phyloP scores from a whole-genome alignment of 2,888 invertebrate species.

The Serripes groenlandicus region DNA sequence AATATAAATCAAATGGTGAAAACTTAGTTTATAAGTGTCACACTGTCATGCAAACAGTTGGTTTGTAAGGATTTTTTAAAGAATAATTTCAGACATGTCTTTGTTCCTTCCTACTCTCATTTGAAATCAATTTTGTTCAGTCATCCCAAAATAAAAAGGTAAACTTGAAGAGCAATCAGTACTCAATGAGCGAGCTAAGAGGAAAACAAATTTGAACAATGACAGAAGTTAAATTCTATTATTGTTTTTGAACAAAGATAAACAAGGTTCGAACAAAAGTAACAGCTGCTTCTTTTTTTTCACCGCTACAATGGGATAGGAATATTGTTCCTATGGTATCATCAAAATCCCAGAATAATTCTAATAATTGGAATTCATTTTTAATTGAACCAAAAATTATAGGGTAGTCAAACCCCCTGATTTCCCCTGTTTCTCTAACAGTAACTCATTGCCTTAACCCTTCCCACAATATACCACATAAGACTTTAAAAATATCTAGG shows the following conservation, averaged over 20 bases:
- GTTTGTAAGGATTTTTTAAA: too few species aligned
- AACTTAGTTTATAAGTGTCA: too few species aligned
- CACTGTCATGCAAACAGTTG: too few species aligned
- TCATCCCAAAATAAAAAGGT: neutral
- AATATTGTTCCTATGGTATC: neutral
- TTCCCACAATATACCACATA: too few species aligned
- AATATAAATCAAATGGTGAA: too few species aligned
- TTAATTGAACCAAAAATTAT: conserved; percentile 17
- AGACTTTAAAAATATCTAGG: too few species aligned
- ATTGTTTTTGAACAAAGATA: conserved; percentile 1
- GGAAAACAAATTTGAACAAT: conserved; percentile 24
- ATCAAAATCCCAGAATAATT: conserved; percentile 1
- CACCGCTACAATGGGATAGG: conserved; percentile 7
- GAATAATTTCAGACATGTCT: too few species aligned
- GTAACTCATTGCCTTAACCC: too few species aligned
- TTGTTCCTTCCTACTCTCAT: neutral
- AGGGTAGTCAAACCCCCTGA: too few species aligned
- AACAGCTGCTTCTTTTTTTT: conserved; percentile 13
- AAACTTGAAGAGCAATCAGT: conserved; percentile 19
- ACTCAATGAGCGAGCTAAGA: conserved; percentile 16
- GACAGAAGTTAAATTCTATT: conserved; percentile 15
- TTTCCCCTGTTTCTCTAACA: too few species aligned
- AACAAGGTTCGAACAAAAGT: conserved; percentile 12
- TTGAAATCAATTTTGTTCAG: conserved; percentile 13
- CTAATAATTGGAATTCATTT: conserved; percentile 14